Evolutionary conservation across 1,140 invertebrate genomes (phyloP).

Genomic region (Andricus grossulariae): DNA sequence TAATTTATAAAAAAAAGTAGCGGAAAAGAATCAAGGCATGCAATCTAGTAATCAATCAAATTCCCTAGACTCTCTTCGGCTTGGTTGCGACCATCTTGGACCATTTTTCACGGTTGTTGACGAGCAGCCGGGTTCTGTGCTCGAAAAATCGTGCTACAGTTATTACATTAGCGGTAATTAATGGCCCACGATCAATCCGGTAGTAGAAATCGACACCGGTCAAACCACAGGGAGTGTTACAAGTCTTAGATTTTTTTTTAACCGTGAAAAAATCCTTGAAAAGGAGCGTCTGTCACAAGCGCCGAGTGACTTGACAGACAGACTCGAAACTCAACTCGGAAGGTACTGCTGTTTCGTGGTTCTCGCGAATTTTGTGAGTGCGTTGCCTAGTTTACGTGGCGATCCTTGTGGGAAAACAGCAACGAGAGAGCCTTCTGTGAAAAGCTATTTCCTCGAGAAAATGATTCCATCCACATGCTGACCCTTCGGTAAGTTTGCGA

Average conservation of each 20-base stretch:
- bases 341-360: conserved; percentile 26
- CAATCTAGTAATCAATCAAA: conserved; percentile 32
- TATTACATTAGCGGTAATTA: conserved; percentile 43
- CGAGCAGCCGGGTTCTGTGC: conserved; percentile 63
- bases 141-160: conserved; percentile 45
- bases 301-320: conserved; percentile 32
- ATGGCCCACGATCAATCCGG: conserved; percentile 28
- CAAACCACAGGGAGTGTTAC: conserved; percentile 28
- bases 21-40: too few species aligned
- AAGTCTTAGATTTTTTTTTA: neutral
- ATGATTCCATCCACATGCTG: conserved; percentile 61
- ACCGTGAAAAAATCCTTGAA: conserved; percentile 41
- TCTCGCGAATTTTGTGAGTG: conserved; percentile 21
- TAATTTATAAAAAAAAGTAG: too few species aligned
- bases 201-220: neutral
- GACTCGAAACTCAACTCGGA: conserved; percentile 15
- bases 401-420: conserved; percentile 1
- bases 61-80: conserved; percentile 43
- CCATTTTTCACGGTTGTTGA: conserved; percentile 65
- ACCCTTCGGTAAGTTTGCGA: conserved; percentile 56
- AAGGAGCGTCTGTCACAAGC: conserved; percentile 49
- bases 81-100: conserved; percentile 60
- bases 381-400: conserved; percentile 19
- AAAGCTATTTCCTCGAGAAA: conserved; percentile 33
- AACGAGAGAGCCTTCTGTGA: conserved; percentile 20